phyloP scores from a whole-genome alignment of 2,113 vertebrate species.

The Phrynosoma blainvillii region DNA sequence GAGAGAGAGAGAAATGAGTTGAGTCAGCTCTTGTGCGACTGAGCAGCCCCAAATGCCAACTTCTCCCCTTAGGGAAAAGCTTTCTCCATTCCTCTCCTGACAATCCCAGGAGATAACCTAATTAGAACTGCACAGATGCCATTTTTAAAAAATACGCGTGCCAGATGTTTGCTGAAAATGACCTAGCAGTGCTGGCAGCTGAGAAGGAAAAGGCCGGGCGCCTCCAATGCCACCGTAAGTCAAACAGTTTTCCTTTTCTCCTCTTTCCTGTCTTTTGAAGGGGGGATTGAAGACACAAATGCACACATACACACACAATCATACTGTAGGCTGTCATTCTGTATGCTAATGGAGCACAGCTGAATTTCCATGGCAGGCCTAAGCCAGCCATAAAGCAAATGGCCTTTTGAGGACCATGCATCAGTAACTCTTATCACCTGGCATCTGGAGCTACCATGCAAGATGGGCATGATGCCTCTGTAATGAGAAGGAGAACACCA shows the following conservation, averaged over 20 bases:
- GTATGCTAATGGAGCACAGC: conserved; percentile 48
- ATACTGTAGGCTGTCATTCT: conserved; percentile 29
- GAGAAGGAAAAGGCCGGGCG: conserved; percentile 24
- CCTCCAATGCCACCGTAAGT: background rate
- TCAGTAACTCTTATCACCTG: conserved; percentile 52
- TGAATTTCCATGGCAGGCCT: conserved; percentile 41
- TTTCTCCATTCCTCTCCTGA: conserved; percentile 42
- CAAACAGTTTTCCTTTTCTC: background rate
- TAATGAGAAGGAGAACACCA: conserved; percentile 35
- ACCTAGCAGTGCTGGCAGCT: conserved; percentile 31
- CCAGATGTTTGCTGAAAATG: conserved; percentile 60
- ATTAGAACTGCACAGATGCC: conserved; percentile 60
- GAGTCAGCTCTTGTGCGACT: conserved; percentile 69
- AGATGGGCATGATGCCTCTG: conserved; percentile 3
- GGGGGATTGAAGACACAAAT: too few relatives aligned
- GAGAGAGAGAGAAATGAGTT: conserved; percentile 48
- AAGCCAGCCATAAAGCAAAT: conserved; percentile 53
- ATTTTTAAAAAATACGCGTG: conserved; percentile 15
- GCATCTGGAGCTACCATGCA: conserved; percentile 53
- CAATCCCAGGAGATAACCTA: conserved; percentile 58
- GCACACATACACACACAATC: too few relatives aligned
- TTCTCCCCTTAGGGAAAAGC: conserved; percentile 56
- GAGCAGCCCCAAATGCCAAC: conserved; percentile 68
- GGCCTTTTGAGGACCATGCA: conserved; percentile 48
- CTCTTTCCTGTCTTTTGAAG: background rate